Evolutionary conservation across 2,113 vertebrate genomes (phyloP).

Genomic region (Phoxinus phoxinus): DNA sequence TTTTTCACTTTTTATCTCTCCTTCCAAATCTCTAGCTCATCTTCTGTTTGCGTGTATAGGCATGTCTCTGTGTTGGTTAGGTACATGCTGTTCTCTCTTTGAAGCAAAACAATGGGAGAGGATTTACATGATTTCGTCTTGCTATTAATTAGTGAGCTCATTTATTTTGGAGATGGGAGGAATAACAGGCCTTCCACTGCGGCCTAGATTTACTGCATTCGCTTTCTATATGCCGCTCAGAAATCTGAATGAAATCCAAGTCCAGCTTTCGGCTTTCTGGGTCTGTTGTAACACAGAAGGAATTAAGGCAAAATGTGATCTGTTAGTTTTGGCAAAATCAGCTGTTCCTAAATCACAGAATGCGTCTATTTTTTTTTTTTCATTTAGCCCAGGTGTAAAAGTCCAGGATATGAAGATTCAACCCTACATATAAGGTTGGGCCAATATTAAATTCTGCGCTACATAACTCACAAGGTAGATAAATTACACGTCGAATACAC

Average conservation of each 20-base stretch:
- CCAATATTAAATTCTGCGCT: background rate
- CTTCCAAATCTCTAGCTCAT: background rate
- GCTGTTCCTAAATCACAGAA: slow-evolving; percentile 41
- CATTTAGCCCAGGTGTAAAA: slow-evolving; percentile 50
- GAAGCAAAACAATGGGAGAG: slow-evolving; percentile 33
- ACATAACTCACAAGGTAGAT: slow-evolving; percentile 9
- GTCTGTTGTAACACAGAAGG: slow-evolving; percentile 28
- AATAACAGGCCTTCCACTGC: slow-evolving; percentile 52
- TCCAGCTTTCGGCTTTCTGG: background rate
- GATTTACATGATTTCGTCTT: slow-evolving; percentile 52
- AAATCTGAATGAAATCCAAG: slow-evolving; percentile 47
- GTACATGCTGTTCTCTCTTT: slow-evolving; percentile 43
- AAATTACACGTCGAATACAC: slow-evolving; percentile 18
- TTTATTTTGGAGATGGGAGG: slow-evolving; percentile 56
- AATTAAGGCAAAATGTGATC: slow-evolving; percentile 50
- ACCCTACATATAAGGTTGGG: background rate
- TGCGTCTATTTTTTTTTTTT: slow-evolving; percentile 48
- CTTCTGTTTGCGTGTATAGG: background rate
- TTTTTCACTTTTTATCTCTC: background rate
- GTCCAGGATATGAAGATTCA: slow-evolving; percentile 29
- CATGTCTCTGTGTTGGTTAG: slow-evolving; percentile 41
- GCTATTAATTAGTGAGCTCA: slow-evolving; percentile 60
- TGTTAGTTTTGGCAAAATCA: slow-evolving; percentile 53
- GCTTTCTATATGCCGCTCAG: slow-evolving; percentile 24
- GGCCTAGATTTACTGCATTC: slow-evolving; percentile 47